Evolutionary conservation across 53 echinoderm and acorn worm genomes (phyloP), one percentile per base, ranked within the genome.

Genomic region (Henricia sp.): DNA sequence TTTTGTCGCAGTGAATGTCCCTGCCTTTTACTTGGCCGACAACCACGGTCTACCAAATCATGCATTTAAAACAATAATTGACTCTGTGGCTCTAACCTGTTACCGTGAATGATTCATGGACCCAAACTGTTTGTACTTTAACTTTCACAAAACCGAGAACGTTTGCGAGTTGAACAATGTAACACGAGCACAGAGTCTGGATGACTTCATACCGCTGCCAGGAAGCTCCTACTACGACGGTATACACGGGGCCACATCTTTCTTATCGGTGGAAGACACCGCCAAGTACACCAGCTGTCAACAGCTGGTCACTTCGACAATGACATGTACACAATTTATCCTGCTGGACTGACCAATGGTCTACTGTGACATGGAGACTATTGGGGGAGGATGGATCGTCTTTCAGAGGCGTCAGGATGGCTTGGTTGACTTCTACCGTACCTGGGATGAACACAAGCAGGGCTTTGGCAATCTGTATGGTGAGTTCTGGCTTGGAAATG

Each of bases 311-410:
- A 75, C 28, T 4, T 10, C 30, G 16, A 6, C 4, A 75, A 41
- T 26, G 75, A 58, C 58, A 17, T 75, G 25, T 75, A 75, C 26
- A 58, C 75, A 0, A 75, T 58, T 27, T 75, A 53, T 6, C 75
- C 58, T 6, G 56, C 13, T 25, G 75, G 36, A 37, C 9, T 26
- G 26, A 57, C 38, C 28, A 58, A 38, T 26, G 57, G 56, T 75
- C 10, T 75, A 41, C 54, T 75, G 75, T 14, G 75, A 74, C 24
- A 56, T 74, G 56, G 16, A 66, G 66, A 37, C 66, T 1, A 38
- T 16, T 25, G 54, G 23, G 6, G 39, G 74, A 56, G 74, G 74
- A 4, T 74, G 74, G 74, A 37, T 74, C 37, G 55, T 74, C 1
- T 20, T 66, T 36, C 66, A 66, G 37, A 34, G 66, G 66, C 36